Evolutionary conservation across 2,113 vertebrate genomes (phyloP).

Genomic region (Crotalus tigris): DNA sequence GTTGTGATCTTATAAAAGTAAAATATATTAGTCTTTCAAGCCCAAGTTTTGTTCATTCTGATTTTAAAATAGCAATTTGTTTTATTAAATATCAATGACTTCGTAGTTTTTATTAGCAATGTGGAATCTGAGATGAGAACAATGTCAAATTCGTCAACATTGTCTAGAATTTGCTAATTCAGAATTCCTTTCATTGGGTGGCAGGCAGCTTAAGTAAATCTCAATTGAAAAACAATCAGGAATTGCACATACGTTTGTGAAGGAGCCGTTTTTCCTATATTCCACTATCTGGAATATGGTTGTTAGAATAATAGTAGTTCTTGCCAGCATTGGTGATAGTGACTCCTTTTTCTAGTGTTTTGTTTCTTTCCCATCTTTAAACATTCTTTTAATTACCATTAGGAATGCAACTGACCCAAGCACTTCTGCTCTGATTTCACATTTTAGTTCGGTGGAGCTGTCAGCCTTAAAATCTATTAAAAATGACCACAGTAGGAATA

Average conservation of each 20-base stretch:
- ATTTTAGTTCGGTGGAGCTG: neutral
- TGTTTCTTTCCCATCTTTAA: neutral
- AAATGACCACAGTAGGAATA: neutral
- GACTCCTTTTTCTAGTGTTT: neutral
- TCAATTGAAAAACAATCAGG: constrained; percentile 44
- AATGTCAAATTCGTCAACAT: constrained; percentile 68
- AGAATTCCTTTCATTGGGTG: constrained; percentile 34
- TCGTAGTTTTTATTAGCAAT: constrained; percentile 75
- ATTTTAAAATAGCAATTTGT: constrained; percentile 66
- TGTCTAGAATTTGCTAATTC: constrained; percentile 70
- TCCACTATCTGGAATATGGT: constrained; percentile 18
- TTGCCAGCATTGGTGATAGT: neutral
- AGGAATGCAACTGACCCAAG: neutral
- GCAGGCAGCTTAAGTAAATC: neutral
- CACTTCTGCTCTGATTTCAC: neutral
- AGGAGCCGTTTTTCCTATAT: constrained; percentile 31
- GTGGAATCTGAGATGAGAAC: constrained; percentile 48
- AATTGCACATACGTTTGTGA: constrained; percentile 42
- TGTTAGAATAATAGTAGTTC: constrained; percentile 20
- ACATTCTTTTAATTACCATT: constrained; percentile 2
- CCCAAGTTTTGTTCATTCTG: constrained; percentile 65
- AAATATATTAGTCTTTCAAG: constrained; percentile 59
- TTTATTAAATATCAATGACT: constrained; percentile 71
- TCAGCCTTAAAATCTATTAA: neutral
- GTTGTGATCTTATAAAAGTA: constrained; percentile 47